Base-by-base conservation (phyloP, 2,888 invertebrate species). In the Miltochrista miniata region DNA sequence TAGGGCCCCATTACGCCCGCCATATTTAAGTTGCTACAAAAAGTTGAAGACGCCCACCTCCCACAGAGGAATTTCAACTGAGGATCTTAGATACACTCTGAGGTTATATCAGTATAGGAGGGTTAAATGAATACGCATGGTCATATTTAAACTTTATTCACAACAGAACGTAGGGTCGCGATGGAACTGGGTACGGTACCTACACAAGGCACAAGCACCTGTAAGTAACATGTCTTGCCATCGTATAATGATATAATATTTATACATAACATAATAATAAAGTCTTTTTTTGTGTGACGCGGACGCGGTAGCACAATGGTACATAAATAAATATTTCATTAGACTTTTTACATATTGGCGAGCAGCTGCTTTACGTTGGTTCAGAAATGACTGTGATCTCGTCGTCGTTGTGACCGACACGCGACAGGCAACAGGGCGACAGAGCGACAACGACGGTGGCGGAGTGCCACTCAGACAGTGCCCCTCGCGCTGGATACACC, bases 81-180 rank as follows among this genome's bases (percentile, higher is more conserved):
- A n/a, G n/a, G n/a, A n/a, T n/a, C n/a, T n/a, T n/a, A n/a, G n/a
- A n/a, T n/a, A n/a, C n/a, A n/a, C n/a, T n/a, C n/a, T 24, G 18
- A 24, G 2, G 18, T 5, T 24, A 2, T 24, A 24, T 24, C 18
- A 24, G 18, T n/a, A 24, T 24, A 24, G 18, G 18, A 24, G 2
- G 2, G 18, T 2, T 24, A 5, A 24, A 24, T 24, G 18, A 59
- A 57, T 58, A 61, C 44, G 10, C 31, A 64, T 53, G 74, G 72
- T 83, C 68, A 81, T 78, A 74, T 67, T 79, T 72, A 68, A 67
- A 48, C 77, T 88, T 87, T 83, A 87, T 86, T 86, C 72, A 82
- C 81, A 88, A 87, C 87, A 85, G 72, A 86, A 87, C 84, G 54
- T 61, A 77, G 73, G 76, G 72, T 68, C 75, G 71, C 72, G 64